Evolutionary conservation across 2,797 vertebrate species (phyloP), one percentile per base, ranked within the genome.

Genomic region (Cuniculus paca): DNA sequence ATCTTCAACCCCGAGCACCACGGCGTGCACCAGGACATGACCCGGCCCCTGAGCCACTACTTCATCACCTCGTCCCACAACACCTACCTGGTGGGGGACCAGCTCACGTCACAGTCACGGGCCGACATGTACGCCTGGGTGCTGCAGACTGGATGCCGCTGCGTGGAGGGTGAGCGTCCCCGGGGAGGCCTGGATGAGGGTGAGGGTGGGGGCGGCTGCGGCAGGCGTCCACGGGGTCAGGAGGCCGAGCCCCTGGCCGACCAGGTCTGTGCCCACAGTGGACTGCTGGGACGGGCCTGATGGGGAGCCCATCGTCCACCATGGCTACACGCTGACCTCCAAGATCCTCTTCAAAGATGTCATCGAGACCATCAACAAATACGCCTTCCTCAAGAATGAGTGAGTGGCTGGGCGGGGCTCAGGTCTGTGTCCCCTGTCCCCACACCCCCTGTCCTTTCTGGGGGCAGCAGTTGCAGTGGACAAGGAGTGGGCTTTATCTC

Each of bases 221-320:
- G n/a, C 31, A 24, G 31, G 36, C 10, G 48, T 19, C 54, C 31
- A 0, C 5, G 7, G 28, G 28, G 34, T 34, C 74, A 80, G 84
- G 24, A 3, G 45, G 45, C 36, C 13, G 2, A 5, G 84, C 31
- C 36, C 20, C 6, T 1, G n/a, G 72, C 88, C 89, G 90, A 93
- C 56, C 0, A 2, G 16, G 70, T 4, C 6, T 36, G 56, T 96
- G 80, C 86, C 88, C 90, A 0, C 98, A 99, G 99, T 99, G 98
- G 99, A 99, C 98, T 99, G 99, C 97, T 99, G 99, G 99, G 99
- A 99, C 0, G 99, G 99, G 63, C 99, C 99, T 0, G 99, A 99
- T 0, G 99, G 99, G 2, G 99, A 99, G 90, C 99, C 99, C 1
- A 99, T 99, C 0, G 99, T 99, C 77, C 99, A 99, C 98, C 99